A percentile compares a stretch with the other conserved stretches of the same genome.
phyloP scores from a whole-genome alignment of 2,888 invertebrate genomes.

The Tetragnatha montana region DNA sequence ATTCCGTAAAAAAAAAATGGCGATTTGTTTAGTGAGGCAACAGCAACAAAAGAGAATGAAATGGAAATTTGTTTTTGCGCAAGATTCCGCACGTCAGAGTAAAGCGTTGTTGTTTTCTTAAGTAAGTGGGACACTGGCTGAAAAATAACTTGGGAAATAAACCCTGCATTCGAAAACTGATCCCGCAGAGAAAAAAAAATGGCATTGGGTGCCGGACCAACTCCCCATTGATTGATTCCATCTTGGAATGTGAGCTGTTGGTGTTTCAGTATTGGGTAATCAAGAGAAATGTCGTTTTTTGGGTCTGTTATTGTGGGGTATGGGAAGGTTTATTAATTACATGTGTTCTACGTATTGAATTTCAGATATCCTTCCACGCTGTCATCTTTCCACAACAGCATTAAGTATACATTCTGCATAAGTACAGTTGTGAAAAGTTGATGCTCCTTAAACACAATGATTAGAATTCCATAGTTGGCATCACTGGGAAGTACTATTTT shows the following conservation, averaged over 20 bases:
- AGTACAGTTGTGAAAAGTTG: too few relatives aligned
- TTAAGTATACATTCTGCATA: too few relatives aligned
- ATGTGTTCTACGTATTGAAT: too few relatives aligned
- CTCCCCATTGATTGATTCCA: constrained; percentile 28
- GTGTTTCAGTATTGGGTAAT: background rate
- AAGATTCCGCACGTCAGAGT: background rate
- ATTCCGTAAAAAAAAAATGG: constrained; percentile 8
- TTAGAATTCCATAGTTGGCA: too few relatives aligned
- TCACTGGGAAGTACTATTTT: too few relatives aligned
- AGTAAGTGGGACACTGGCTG: background rate
- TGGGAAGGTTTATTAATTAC: too few relatives aligned
- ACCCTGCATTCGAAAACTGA: background rate
- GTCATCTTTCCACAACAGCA: too few relatives aligned
- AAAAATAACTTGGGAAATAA: background rate
- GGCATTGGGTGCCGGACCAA: background rate
- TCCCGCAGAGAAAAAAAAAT: background rate
- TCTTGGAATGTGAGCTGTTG: background rate
- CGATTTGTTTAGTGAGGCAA: constrained; percentile 17
- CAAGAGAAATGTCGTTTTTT: too few relatives aligned
- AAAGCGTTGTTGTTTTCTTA: background rate
- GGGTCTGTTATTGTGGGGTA: too few relatives aligned
- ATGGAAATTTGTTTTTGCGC: background rate
- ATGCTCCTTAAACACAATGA: too few relatives aligned
- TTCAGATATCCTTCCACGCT: too few relatives aligned
- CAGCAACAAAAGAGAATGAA: background rate